Conservation (phyloP, 2,888 invertebrate genomes). For the Diarsia mendica region DNA sequence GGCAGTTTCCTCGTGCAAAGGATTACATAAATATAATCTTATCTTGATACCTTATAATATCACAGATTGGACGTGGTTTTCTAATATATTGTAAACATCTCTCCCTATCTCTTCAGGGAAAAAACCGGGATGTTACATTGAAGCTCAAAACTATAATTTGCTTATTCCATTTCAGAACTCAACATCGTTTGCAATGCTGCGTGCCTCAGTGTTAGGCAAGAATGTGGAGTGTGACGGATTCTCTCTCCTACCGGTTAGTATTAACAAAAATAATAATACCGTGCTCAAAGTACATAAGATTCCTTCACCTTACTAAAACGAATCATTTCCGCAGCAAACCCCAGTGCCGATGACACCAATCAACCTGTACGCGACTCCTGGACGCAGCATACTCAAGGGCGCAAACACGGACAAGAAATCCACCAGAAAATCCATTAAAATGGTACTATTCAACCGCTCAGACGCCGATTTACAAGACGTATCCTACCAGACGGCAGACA, state of each 20-base stretch:
- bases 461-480: slow-evolving; percentile 63
- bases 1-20: no score
- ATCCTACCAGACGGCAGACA: slow-evolving; percentile 48
- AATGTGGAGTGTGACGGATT: slow-evolving; percentile 77
- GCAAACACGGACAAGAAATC: slow-evolving; percentile 74
- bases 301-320: not conserved
- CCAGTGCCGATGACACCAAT: slow-evolving; percentile 73
- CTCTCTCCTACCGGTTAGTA: slow-evolving; percentile 73
- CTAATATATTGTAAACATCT: not conserved
- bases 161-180: slow-evolving; percentile 72
- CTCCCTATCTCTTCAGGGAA: not conserved
- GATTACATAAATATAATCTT: no score
- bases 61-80: no score
- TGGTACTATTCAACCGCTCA: slow-evolving; percentile 79
- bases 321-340: slow-evolving; percentile 66
- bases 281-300: not conserved
- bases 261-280: not conserved
- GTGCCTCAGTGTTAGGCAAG: slow-evolving; percentile 80
- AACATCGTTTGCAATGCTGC: slow-evolving; percentile 83
- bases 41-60: no score
- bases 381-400: slow-evolving; percentile 83
- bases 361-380: slow-evolving; percentile 79
- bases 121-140: not conserved
- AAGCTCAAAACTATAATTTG: not conserved
- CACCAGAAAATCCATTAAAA: slow-evolving; percentile 79